Percentiles rank a stretch among this genome's conserved stretches.
Conservation (phyloP, 2,797 vertebrate genomes). For the Anguilla anguilla region DNA sequence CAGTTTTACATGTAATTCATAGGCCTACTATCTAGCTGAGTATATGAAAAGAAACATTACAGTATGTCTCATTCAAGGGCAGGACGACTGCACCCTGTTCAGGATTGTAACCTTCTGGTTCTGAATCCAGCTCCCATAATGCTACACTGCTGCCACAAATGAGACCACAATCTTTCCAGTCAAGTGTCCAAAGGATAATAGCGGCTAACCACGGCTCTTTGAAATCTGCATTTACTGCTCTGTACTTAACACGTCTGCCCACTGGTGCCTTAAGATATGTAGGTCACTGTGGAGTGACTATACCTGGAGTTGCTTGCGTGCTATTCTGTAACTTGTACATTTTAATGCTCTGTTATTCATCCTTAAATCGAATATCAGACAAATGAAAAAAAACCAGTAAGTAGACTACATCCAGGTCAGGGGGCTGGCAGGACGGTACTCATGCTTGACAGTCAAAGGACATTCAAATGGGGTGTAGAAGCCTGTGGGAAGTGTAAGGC, state of each 20-base stretch:
- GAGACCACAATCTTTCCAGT: slow-evolving; percentile 6
- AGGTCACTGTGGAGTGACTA: not conserved
- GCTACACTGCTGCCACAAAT: not conserved
- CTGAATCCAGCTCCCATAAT: not conserved
- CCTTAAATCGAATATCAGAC: not conserved
- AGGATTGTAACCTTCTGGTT: not conserved
- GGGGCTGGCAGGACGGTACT: not conserved
- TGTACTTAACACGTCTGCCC: not conserved
- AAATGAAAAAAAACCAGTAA: not conserved
- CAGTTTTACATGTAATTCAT: not conserved
- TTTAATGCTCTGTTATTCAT: not conserved
- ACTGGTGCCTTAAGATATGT: slow-evolving; percentile 5
- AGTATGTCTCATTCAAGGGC: not conserved
- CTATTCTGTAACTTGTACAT: not conserved
- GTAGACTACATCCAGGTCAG: not conserved
- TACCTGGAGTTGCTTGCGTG: not conserved
- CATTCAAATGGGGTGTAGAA: not conserved
- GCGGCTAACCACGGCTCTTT: not conserved
- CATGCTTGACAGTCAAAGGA: not conserved
- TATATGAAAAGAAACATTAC: not conserved
- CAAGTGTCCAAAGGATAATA: not conserved
- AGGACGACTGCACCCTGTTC: not conserved
- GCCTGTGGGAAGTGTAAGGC: not conserved
- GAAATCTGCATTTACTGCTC: not conserved
- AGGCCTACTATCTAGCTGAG: not conserved